A percentile compares a stretch with the other conserved stretches of the same genome.
These are phyloP conservation scores for Phaenicophaeus curvirostris DNA, from an alignment of 2,797 vertebrate genomes.

Conservation along the genomic window DNA sequence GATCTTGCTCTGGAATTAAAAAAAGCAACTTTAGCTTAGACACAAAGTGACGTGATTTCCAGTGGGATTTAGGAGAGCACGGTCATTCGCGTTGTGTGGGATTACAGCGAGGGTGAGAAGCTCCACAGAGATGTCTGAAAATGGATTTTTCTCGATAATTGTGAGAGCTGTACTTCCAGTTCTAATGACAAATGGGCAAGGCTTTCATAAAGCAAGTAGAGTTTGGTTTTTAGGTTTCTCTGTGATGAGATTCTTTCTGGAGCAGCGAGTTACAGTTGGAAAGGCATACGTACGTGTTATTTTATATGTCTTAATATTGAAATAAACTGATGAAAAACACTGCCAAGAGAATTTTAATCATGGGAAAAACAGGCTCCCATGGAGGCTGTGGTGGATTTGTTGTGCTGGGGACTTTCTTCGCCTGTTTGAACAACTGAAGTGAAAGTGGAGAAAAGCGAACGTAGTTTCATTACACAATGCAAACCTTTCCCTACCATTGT, in stretches of 20 bases:
- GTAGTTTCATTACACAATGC: conserved; percentile 45
- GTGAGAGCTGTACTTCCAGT: background rate
- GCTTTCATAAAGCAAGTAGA: background rate
- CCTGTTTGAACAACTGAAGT: background rate
- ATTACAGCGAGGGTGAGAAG: background rate
- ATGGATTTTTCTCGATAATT: background rate
- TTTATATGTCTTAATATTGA: conserved; percentile 53
- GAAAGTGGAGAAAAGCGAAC: conserved; percentile 41
- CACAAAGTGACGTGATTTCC: background rate
- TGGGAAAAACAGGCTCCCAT: background rate
- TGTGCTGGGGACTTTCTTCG: background rate
- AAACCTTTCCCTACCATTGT: conserved; percentile 39
- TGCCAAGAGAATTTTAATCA: conserved; percentile 55
- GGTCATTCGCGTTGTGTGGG: background rate
- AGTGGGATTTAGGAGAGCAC: background rate
- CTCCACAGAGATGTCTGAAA: background rate
- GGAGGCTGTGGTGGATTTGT: background rate
- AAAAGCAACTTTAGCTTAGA: background rate
- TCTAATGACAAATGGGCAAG: background rate
- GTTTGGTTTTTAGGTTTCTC: background rate
- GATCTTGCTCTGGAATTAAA: background rate
- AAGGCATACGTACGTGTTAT: background rate
- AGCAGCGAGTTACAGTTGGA: background rate
- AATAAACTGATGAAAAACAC: conserved; percentile 37
- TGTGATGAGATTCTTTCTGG: background rate